phyloP scores from a whole-genome alignment of 1,140 invertebrate genomes.

The Aphidius gifuensis region DNA sequence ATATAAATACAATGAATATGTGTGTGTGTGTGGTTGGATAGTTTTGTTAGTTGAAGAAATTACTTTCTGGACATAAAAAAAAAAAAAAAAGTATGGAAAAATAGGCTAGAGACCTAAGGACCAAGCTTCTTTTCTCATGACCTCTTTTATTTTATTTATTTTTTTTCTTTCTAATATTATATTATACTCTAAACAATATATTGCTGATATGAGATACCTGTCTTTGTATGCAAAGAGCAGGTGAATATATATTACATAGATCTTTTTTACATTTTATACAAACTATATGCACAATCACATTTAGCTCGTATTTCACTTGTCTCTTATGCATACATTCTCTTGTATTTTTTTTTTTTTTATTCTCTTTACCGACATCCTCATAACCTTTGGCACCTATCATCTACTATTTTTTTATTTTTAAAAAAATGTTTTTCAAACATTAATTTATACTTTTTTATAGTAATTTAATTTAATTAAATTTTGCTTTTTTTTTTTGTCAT shows the following conservation, averaged over 20 bases:
- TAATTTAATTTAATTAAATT: too few species aligned
- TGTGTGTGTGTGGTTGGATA: too few species aligned
- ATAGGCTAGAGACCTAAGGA: too few species aligned
- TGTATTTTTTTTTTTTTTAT: slow-evolving; percentile 25
- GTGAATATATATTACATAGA: slow-evolving; percentile 27
- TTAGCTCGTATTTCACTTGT: slow-evolving; percentile 27
- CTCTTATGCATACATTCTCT: slow-evolving; percentile 13
- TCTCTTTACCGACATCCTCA: neutral
- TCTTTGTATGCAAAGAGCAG: slow-evolving; percentile 38
- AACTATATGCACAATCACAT: slow-evolving; percentile 24
- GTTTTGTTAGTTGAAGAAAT: neutral
- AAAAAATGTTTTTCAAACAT: too few species aligned
- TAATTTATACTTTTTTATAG: too few species aligned
- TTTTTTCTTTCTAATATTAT: neutral
- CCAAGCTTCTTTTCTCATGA: too few species aligned
- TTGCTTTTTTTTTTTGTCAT: too few species aligned
- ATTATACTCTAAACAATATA: slow-evolving; percentile 35
- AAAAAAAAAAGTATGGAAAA: too few species aligned
- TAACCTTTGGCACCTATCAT: too few species aligned
- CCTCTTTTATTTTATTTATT: too few species aligned
- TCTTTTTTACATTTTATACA: neutral
- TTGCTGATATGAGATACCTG: slow-evolving; percentile 34
- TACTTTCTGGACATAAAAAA: neutral
- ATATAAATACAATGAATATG: too few species aligned
- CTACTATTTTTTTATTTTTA: too few species aligned